Evolutionary conservation across 2,888 invertebrate species (phyloP), one percentile per base, ranked within the genome.

Genomic region (Hecatera dysodea): DNA sequence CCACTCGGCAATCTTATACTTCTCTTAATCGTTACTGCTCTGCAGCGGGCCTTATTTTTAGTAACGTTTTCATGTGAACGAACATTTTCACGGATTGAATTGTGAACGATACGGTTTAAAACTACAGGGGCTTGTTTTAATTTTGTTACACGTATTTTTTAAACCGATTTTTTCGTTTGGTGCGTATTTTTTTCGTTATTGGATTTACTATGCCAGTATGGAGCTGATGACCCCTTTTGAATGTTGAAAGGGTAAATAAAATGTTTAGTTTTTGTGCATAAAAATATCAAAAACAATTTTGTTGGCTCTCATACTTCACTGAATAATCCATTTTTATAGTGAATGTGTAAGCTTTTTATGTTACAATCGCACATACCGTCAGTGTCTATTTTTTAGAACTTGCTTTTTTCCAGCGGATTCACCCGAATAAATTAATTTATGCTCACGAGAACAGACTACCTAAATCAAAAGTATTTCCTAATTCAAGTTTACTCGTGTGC

Each of bases 31-130:
- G n/a, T n/a, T n/a, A n/a, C n/a, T n/a, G n/a, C n/a, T n/a, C n/a
- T n/a, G n/a, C n/a, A n/a, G n/a, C n/a, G n/a, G 33, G 33, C 1
- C 29, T 1, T 29, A 29, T 59, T 75, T 75, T 61, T 63, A 55
- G n/a, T 64, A 36, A 75, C 60, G 56, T 66, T 72, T 76, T 52
- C 42, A 57, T 72, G 17, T 36, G 72, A 72, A 64, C 27, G 50
- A 50, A 64, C 57, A 33, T 44, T 56, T 78, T 72, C 64, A 72
- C 39, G 64, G 19, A 63, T 72, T 52, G 11, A 63, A 72, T 71
- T 72, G 44, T 17, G 39, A 62, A 62, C 24, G 42, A 36, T 48
- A 44, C 17, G 1, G 46, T 24, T 59, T 29, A 3, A 59, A 46
- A 24, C 33, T 46, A 17, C 5, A 29, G 11, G 29, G 36, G 55